A percentile compares a stretch with the other conserved stretches of the same genome.
Evolutionary conservation across 2,113 vertebrate genomes (phyloP).

Genomic region (Puffinus mauretanicus): DNA sequence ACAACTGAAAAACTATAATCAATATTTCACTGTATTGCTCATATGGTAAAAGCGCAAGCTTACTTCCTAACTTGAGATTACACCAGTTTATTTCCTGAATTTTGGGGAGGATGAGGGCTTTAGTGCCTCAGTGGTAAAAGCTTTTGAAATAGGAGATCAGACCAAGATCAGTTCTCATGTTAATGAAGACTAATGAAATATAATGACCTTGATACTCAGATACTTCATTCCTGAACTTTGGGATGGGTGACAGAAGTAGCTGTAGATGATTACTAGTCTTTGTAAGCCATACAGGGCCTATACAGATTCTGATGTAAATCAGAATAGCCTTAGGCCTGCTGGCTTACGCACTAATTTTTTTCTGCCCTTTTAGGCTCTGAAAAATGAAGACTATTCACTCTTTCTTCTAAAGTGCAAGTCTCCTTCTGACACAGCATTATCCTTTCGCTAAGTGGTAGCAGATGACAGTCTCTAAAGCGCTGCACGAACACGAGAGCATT

Average conservation of each 20-base stretch:
- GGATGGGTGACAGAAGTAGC: not conserved
- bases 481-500: not conserved
- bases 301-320: not conserved
- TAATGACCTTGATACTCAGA: not conserved
- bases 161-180: not conserved
- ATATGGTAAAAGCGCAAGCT: not conserved
- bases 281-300: not conserved
- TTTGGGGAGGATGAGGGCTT: not conserved
- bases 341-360: not conserved
- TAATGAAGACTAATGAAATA: slow-evolving; percentile 6
- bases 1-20: not conserved
- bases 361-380: not conserved
- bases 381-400: slow-evolving; percentile 20
- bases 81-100: not conserved
- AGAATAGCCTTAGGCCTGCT: not conserved
- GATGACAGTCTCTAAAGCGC: slow-evolving; percentile 27
- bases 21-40: not conserved
- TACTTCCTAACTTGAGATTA: not conserved
- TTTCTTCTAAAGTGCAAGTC: not conserved
- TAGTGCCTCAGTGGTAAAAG: not conserved
- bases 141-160: slow-evolving; percentile 1
- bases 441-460: slow-evolving; percentile 45
- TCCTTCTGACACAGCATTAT: slow-evolving; percentile 38
- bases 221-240: not conserved
- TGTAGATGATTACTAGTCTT: not conserved